Evolutionary conservation across 2,888 invertebrate species (phyloP).

Genomic region (Mesorhabditis spiculigera): DNA sequence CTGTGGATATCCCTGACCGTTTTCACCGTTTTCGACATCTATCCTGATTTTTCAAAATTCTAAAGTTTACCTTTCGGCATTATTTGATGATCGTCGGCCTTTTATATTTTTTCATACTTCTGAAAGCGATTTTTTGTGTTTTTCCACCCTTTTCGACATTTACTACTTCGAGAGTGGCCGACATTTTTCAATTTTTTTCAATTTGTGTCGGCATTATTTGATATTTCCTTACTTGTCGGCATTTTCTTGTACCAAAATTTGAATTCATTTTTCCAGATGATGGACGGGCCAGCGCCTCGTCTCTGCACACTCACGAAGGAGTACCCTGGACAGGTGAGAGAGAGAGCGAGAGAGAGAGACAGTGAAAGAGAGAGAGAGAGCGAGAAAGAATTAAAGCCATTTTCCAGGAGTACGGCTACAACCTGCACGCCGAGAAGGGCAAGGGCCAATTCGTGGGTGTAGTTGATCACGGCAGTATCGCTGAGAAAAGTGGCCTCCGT

Average conservation of each 20-base stretch:
- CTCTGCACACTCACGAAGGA: slow-evolving; percentile 48
- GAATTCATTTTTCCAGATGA: slow-evolving; percentile 20
- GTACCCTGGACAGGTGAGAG: slow-evolving; percentile 23
- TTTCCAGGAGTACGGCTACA: slow-evolving; percentile 55
- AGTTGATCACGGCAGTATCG: background rate
- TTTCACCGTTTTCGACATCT: too few species aligned
- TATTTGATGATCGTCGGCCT: too few species aligned
- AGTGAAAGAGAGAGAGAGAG: background rate
- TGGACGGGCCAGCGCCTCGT: slow-evolving; percentile 50
- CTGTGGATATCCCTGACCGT: too few species aligned
- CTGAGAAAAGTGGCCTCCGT: slow-evolving; percentile 36
- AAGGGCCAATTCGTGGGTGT: slow-evolving; percentile 53
- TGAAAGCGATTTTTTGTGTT: background rate
- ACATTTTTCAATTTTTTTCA: too few species aligned
- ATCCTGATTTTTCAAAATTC: too few species aligned
- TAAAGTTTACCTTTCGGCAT: too few species aligned
- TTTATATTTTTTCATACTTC: too few species aligned
- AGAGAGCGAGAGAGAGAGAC: slow-evolving; percentile 16
- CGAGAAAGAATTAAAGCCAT: background rate
- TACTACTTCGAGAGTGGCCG: too few species aligned
- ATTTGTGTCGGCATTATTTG: background rate
- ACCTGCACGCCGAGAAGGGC: slow-evolving; percentile 52
- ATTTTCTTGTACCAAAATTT: slow-evolving; percentile 8
- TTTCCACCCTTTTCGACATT: too few species aligned
- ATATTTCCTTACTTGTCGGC: slow-evolving; percentile 15